Evolutionary conservation across 2,797 vertebrate genomes (phyloP), one percentile per base, ranked within the genome.

Genomic region (Kryptopterus vitreolus): DNA sequence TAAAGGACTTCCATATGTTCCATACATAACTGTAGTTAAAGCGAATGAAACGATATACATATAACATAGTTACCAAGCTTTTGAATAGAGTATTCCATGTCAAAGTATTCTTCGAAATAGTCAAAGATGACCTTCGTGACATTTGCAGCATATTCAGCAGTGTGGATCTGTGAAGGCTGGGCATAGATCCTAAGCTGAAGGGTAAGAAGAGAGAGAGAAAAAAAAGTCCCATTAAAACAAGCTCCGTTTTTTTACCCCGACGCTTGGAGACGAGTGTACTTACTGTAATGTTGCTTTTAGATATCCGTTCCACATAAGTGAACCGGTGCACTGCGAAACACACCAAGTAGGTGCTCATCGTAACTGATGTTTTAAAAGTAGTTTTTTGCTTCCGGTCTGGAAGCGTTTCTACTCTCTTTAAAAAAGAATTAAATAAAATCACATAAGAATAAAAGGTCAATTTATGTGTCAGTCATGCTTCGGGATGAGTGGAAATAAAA

Each of bases 261-360:
- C 46, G 50, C 29, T 26, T 53, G 29, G 16, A 82, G 52, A 63
- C 72, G 20, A 83, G 4, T 72, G 3, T 68, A 95, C 97, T 97
- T 91, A 99, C 98, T 31, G 93, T 95, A 87, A 94, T 91, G 76
- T 94, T 93, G 1, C 75, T 73, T 0, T 29, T 38, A 0, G 98
- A 98, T 0, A 0, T 75, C 85, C 78, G 92, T 81, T 93, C 84
- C 82, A 92, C 58, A 10, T 0, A 80, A 0, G 0, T 0, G 84
- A 99, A 99, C 76, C 94, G 95, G 88, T 99, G 98, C 75, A 99
- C 93, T 0, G 96, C 98, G 86, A 98, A 99, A 87, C 96, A 98
- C n/a, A 99, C 97, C 88, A 99, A 89, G 81, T 99, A 99, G 11
- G 98, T 98, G 82, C 98, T 99, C 98, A 99, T 99, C n/a, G 93